Conservation (phyloP, 1,140 invertebrate genomes). For the Zaprionus camerounensis region DNA sequence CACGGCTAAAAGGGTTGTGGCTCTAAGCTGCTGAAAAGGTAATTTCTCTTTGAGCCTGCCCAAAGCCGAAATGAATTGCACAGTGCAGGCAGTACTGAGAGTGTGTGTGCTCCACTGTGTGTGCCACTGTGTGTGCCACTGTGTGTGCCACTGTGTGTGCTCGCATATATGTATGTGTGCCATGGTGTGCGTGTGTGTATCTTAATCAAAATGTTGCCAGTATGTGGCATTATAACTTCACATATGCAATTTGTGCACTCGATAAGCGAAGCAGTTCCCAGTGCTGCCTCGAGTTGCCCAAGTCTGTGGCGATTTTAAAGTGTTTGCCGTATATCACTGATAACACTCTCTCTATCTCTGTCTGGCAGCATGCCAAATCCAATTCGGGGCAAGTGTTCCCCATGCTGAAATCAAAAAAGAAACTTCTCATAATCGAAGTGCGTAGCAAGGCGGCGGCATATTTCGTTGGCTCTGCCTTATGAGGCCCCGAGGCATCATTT, state of each 20-base stretch:
- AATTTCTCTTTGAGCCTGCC: constrained; percentile 69
- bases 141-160: too few species aligned
- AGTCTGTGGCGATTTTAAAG: constrained; percentile 3
- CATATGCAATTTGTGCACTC: constrained; percentile 67
- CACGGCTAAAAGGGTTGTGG: constrained; percentile 35
- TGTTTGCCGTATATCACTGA: background rate
- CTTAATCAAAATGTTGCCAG: constrained; percentile 2
- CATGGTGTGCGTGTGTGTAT: constrained; percentile 8
- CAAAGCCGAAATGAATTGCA: constrained; percentile 66
- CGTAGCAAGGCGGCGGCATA: constrained; percentile 47
- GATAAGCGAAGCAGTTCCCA: constrained; percentile 61
- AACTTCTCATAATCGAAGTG: constrained; percentile 68
- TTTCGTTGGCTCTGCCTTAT: constrained; percentile 32
- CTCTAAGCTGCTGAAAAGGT: constrained; percentile 62
- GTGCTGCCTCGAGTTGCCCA: constrained; percentile 26
- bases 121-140: too few species aligned
- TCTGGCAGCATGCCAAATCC: background rate
- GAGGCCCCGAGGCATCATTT: constrained; percentile 70
- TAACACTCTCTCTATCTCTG: background rate
- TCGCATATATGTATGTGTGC: background rate
- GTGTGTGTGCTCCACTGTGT: background rate
- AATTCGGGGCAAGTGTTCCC: constrained; percentile 48
- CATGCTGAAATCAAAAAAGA: constrained; percentile 43
- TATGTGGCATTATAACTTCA: constrained; percentile 60
- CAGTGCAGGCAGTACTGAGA: constrained; percentile 8